Percentiles rank a stretch among this genome's conserved stretches.
These are phyloP conservation scores for Oryzaephilus surinamensis DNA, from an alignment of 1,140 invertebrate species.

Conservation along the genomic window DNA sequence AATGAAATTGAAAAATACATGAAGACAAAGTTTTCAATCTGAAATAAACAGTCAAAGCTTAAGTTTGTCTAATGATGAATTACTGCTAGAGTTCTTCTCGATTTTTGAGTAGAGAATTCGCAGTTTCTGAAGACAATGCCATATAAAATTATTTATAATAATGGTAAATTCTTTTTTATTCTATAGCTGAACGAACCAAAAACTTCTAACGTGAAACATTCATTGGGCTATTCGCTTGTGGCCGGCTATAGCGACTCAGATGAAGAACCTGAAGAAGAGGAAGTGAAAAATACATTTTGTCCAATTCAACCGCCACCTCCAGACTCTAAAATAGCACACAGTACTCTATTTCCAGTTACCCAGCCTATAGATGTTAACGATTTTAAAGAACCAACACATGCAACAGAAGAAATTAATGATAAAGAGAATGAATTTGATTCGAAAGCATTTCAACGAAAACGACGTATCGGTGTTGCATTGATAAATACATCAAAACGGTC, in stretches of 20 bases:
- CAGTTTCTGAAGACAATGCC: conserved; percentile 26
- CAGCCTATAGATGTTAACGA: conserved; percentile 28
- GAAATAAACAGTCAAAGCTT: conserved; percentile 18
- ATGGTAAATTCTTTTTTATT: conserved; percentile 2
- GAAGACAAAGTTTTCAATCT: conserved; percentile 37
- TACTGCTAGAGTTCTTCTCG: conserved; percentile 33
- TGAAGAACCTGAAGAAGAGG: conserved; percentile 37
- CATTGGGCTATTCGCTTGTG: conserved; percentile 42
- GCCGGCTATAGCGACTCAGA: conserved; percentile 47
- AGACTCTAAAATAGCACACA: conserved; percentile 6
- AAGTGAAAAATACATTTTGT: conserved; percentile 19
- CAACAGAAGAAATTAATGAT: conserved; percentile 7
- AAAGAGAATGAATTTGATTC: conserved; percentile 23
- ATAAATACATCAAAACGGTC: conserved; percentile 21
- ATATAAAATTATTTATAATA: neutral
- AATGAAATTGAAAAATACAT: conserved; percentile 6
- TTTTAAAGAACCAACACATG: conserved; percentile 19
- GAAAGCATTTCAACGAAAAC: conserved; percentile 34
- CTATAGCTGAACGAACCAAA: conserved; percentile 11
- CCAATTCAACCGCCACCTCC: conserved; percentile 9
- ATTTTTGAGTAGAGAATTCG: conserved; percentile 26
- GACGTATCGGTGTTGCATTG: conserved; percentile 29
- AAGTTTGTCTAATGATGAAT: conserved; percentile 35
- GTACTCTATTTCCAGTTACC: conserved; percentile 39
- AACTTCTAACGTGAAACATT: conserved; percentile 7